These are phyloP conservation scores for Pangasianodon gigas DNA, from an alignment of 2,113 vertebrate species.

Conservation along the genomic window DNA sequence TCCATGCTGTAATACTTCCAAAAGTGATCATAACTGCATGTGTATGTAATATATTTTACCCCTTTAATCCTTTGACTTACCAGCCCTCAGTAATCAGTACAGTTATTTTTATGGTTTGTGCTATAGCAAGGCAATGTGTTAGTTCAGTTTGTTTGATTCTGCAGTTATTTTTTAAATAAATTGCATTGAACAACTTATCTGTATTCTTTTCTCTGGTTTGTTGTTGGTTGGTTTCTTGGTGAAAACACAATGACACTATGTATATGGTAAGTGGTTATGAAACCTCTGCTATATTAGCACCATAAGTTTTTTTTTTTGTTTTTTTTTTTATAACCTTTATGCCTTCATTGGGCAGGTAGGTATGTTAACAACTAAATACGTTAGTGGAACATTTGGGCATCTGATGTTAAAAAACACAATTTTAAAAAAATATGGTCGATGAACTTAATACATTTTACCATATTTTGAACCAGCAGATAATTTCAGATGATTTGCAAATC, in stretches of 20 bases:
- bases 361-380: neutral
- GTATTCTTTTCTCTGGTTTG: constrained; percentile 27
- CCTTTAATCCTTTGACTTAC: neutral
- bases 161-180: constrained; percentile 50
- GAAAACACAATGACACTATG: neutral
- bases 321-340: neutral
- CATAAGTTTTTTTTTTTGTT: neutral
- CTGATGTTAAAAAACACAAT: neutral
- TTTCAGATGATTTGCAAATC: neutral
- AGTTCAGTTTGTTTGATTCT: constrained; percentile 39
- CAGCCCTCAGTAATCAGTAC: constrained; percentile 5
- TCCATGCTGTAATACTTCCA: constrained; percentile 18
- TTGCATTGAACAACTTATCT: constrained; percentile 39
- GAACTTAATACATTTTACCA: neutral
- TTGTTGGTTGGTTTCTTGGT: constrained; percentile 28
- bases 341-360: neutral
- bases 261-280: constrained; percentile 14
- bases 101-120: constrained; percentile 24
- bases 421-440: neutral
- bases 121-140: constrained; percentile 9
- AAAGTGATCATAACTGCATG: constrained; percentile 28
- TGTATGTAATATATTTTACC: neutral
- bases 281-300: neutral
- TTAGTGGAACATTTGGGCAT: neutral
- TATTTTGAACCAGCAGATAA: neutral